phyloP scores from a whole-genome alignment of 2,888 invertebrate species.

The Schizotus pectinicornis region DNA sequence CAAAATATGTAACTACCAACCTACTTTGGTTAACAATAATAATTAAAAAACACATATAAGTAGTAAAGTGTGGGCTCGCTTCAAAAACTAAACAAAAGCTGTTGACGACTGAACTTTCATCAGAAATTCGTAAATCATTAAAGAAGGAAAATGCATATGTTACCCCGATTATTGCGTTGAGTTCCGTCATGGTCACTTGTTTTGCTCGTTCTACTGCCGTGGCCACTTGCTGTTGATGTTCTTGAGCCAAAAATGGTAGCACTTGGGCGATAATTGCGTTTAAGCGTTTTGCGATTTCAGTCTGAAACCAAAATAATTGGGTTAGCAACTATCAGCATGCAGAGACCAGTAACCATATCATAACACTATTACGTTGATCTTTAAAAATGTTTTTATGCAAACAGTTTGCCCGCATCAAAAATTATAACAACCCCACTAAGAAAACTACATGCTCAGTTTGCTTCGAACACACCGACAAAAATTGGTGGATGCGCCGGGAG shows the following conservation, averaged over 20 bases:
- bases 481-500: no score
- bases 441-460: no score
- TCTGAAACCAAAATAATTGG: constrained; percentile 67
- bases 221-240: constrained; percentile 91
- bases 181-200: constrained; percentile 93
- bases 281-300: constrained; percentile 93
- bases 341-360: background rate
- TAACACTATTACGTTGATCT: no score
- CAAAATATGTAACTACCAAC: constrained; percentile 21
- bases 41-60: constrained; percentile 26
- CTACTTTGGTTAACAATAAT: background rate
- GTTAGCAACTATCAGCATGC: background rate
- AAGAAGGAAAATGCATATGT: constrained; percentile 57
- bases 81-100: constrained; percentile 9
- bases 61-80: constrained; percentile 15
- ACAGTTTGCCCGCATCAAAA: no score
- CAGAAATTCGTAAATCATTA: background rate
- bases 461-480: no score
- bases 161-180: constrained; percentile 93
- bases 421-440: no score
- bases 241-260: constrained; percentile 89
- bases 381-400: no score
- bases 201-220: constrained; percentile 93
- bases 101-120: background rate
- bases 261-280: constrained; percentile 94